These are phyloP conservation scores for Carollia perspicillata DNA, from an alignment of 2,113 vertebrate species.

Conservation along the genomic window DNA sequence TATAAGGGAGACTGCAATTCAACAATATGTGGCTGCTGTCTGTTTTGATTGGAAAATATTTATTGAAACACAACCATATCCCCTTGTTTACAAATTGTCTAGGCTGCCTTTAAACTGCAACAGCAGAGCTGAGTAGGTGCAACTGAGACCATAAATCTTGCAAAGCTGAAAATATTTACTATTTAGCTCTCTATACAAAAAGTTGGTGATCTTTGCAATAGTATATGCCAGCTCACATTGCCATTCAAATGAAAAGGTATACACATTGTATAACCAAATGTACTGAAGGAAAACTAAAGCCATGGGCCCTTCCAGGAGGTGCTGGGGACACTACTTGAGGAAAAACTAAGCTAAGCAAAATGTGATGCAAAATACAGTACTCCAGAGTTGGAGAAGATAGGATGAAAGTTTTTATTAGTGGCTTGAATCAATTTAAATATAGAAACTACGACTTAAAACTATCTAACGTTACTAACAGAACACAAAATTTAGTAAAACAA, in stretches of 20 bases:
- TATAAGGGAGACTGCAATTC: background rate
- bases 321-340: background rate
- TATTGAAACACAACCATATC: background rate
- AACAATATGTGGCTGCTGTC: background rate
- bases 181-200: background rate
- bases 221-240: background rate
- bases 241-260: background rate
- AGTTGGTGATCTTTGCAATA: background rate
- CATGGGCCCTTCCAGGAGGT: background rate
- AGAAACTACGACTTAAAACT: background rate
- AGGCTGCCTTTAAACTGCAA: background rate
- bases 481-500: background rate
- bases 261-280: background rate
- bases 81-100: background rate
- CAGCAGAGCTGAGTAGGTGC: background rate
- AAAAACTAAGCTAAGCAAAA: background rate
- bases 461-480: background rate
- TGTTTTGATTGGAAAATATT: slow-evolving; percentile 31
- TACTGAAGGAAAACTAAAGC: background rate
- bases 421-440: background rate
- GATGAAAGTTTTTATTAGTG: background rate
- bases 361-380: background rate
- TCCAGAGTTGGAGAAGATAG: background rate
- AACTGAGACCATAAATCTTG: background rate
- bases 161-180: background rate